phyloP scores from a whole-genome alignment of 2,113 vertebrate species.

The Leiothrix lutea region DNA sequence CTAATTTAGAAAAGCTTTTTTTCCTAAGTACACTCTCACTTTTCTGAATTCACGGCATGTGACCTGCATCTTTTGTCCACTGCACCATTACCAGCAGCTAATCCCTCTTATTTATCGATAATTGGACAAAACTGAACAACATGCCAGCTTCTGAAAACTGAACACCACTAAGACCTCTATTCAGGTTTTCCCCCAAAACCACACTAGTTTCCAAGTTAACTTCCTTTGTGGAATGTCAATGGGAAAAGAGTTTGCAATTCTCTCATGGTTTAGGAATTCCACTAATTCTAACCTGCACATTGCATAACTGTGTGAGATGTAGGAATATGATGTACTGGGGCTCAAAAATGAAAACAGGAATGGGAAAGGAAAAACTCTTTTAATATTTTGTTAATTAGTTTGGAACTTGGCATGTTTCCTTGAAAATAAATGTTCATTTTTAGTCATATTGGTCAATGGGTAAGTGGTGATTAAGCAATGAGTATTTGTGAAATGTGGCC shows the following conservation, averaged over 20 bases:
- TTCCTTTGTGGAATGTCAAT: slow-evolving; percentile 79
- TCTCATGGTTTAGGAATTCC: slow-evolving; percentile 79
- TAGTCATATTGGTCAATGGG: background rate
- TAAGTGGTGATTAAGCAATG: slow-evolving; percentile 40
- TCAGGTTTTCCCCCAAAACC: slow-evolving; percentile 63
- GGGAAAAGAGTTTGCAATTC: slow-evolving; percentile 68
- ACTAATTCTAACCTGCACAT: slow-evolving; percentile 64
- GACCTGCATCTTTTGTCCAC: slow-evolving; percentile 76
- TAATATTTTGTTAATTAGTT: slow-evolving; percentile 14
- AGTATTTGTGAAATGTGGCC: slow-evolving; percentile 23
- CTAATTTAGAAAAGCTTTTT: slow-evolving; percentile 77
- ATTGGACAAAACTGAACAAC: slow-evolving; percentile 82
- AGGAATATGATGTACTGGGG: slow-evolving; percentile 29
- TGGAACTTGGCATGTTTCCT: background rate
- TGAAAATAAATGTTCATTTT: background rate
- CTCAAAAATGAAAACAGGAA: slow-evolving; percentile 7
- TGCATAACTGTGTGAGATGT: slow-evolving; percentile 53
- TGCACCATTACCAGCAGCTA: slow-evolving; percentile 75
- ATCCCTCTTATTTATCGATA: slow-evolving; percentile 82
- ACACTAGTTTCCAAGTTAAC: slow-evolving; percentile 75
- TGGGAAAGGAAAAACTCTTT: background rate
- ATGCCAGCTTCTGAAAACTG: slow-evolving; percentile 69
- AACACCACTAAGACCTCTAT: slow-evolving; percentile 69
- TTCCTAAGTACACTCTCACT: slow-evolving; percentile 70
- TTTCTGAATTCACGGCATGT: slow-evolving; percentile 78